phyloP scores from a whole-genome alignment of 1,140 invertebrate genomes.

The Caenorhabditis tropicalis region DNA sequence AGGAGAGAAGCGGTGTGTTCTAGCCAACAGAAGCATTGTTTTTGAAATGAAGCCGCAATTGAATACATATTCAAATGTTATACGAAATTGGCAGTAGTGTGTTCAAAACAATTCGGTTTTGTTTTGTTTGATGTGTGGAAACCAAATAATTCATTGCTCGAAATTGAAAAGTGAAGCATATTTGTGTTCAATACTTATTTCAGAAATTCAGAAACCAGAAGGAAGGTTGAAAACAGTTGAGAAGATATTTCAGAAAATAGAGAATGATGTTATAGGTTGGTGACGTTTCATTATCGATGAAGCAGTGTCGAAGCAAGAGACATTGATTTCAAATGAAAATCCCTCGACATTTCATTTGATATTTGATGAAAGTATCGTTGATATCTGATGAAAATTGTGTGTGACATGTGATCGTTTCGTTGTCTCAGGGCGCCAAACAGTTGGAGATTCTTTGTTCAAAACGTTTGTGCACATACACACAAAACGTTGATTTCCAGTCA shows the following conservation, averaged over 20 bases:
- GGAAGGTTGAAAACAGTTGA: neutral
- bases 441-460: neutral
- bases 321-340: too few species aligned
- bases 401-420: conserved; percentile 10
- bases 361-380: neutral
- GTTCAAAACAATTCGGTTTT: conserved; percentile 37
- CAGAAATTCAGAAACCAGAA: neutral
- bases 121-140: conserved; percentile 37
- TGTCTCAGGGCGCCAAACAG: conserved; percentile 3
- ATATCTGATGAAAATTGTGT: conserved; percentile 12
- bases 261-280: too few species aligned
- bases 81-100: conserved; percentile 28
- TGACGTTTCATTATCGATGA: too few species aligned
- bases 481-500: neutral
- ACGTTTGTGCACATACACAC: conserved; percentile 12
- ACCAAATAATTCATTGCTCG: neutral
- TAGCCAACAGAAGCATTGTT: neutral
- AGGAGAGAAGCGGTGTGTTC: neutral
- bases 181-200: neutral
- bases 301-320: too few species aligned
- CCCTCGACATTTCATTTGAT: neutral
- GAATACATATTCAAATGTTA: conserved; percentile 45
- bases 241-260: too few species aligned
- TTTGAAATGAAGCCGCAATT: conserved; percentile 34
- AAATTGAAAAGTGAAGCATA: conserved; percentile 25